Base-by-base conservation (phyloP, 2,888 invertebrate genomes). In the Perizoma flavofasciatum region DNA sequence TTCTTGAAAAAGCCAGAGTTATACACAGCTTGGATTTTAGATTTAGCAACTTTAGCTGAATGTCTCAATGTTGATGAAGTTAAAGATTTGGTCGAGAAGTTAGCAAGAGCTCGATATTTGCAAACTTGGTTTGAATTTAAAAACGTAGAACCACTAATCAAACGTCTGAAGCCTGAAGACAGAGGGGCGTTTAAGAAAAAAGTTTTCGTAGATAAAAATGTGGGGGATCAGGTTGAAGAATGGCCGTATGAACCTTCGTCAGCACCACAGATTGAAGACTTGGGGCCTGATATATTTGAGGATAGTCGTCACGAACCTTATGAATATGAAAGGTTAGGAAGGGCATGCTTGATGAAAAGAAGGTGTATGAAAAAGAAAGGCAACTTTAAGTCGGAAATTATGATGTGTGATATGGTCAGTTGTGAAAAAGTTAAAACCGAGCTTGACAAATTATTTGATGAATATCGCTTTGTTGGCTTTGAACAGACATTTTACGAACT, bases 391-490 rank as follows among this genome's bases (percentile, higher is more conserved):
- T 32, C 7, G 6, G 9, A 44, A 40, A 51, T 10, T 1, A 33
- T 9, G 22, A 47, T 39, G 8, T 34, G 39, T 37, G 53, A 49
- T 10, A 47, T 48, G 7, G 10, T 45, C n/a, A 37, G 11, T 10
- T 55, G 7, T 46, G 43, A 47, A 8, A 51, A 49, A 5, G 41
- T 49, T 40, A 41, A 32, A 34, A 32, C 33, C 9, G 68, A 72
- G 11, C 67, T 89, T 7, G 83, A 88, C 48, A 65, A 72, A 22
- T 63, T 89, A 11, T 89, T 82, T 46, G 80, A 86, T 51, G 74
- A 79, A 46, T 88, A 78, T 60, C 77, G 88, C 3, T 84, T 86
- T 47, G 61, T 61, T 0, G 76, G 78, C 33, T 89, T 88, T 44
- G 75, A 79, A 0, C 71, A 73, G 10, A 77, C 85, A 3, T 76